Base-by-base conservation (phyloP, 2,888 invertebrate species). In the Tipula unca region DNA sequence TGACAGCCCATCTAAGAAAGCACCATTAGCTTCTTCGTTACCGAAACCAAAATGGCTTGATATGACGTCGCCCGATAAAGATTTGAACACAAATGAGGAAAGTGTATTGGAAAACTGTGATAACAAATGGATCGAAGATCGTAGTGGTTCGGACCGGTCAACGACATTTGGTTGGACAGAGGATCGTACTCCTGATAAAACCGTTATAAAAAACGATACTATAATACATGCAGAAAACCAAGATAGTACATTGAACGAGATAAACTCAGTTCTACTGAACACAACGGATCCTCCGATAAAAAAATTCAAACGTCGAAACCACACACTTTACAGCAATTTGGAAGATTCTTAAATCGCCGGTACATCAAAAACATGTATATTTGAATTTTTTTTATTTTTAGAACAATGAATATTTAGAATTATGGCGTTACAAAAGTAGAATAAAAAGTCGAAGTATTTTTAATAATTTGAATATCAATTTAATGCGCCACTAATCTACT, bases 231-330 rank as follows among this genome's bases (percentile, higher is more conserved):
- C 69, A 1, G 83, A 83, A 83, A 17, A 32, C 1, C 17, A 29
- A 8, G 17, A 83, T 14, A 83, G 29, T 32, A 17, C 83, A 17
- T 3, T 83, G n/a, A 32, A 1, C 32, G 83, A 32, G 3, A 6
- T 83, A 3, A 83, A 83, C 17, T 32, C 83, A 32, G 32, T 32
- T 0, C 10, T 83, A 83, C 10, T 83, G 17, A 83, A 83, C 13
- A 29, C 86, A 54, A 86, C 84, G 54, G 86, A 84, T 48, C 88
- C 88, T 8, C 89, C 88, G 2, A 86, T 88, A 4, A 91, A 90
- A 86, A 90, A 89, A 82, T 89, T 91, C n/a, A 91, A 90, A 86
- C 88, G 91, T 42, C 87, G 91, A 83, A 91, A 91, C 87, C 89
- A 90, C 86, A 87, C 88, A 83, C 89, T 90, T 17, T 91, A 91